Evolutionary conservation across 2,797 vertebrate species (phyloP).

Genomic region (Chelonia mydas): DNA sequence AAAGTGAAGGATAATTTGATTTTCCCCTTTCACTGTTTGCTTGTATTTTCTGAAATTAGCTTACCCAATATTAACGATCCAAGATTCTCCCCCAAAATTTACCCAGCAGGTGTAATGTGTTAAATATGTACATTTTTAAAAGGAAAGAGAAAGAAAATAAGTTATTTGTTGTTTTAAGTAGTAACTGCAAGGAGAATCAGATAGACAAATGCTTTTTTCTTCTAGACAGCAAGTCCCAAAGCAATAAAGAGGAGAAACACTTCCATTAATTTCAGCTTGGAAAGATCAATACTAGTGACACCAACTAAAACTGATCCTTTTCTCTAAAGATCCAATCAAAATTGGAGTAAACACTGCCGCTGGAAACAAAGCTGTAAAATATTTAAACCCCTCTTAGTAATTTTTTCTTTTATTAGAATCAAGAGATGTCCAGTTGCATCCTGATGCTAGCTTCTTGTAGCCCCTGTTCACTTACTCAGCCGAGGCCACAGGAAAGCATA

Average conservation of each 20-base stretch:
- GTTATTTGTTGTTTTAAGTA: background rate
- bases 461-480: background rate
- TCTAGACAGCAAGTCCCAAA: background rate
- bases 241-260: constrained; percentile 27
- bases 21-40: background rate
- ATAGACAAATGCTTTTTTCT: background rate
- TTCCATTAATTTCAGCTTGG: constrained; percentile 31
- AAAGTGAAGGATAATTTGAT: background rate
- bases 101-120: background rate
- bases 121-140: background rate
- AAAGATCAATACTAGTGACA: background rate
- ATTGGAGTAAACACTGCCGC: background rate
- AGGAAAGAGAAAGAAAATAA: background rate
- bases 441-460: background rate
- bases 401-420: background rate
- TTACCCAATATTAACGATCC: background rate
- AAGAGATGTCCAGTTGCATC: too few species aligned
- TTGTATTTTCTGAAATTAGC: background rate
- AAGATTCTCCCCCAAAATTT: background rate
- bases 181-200: background rate
- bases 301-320: background rate
- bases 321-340: background rate
- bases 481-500: background rate
- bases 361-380: background rate
- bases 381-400: background rate